Evolutionary conservation across 2,888 invertebrate species (phyloP).

Genomic region (Lucinisca nassula): DNA sequence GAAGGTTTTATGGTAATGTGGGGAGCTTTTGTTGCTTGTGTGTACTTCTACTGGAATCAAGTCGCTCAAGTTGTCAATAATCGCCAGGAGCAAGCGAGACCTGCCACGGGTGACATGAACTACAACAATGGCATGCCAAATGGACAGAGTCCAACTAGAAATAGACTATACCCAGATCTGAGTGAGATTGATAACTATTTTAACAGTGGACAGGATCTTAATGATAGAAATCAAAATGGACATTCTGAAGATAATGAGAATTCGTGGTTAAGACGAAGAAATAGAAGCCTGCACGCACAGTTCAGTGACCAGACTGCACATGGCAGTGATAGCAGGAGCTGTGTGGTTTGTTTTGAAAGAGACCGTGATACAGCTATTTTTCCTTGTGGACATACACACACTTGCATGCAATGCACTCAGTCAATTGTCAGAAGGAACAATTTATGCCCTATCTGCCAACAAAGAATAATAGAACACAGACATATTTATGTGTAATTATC

Average conservation of each 20-base stretch:
- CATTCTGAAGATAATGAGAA: not conserved
- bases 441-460: conserved; percentile 66
- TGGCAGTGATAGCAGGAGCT: conserved; percentile 17
- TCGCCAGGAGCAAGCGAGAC: not conserved
- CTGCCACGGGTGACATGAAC: not conserved
- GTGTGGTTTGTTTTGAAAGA: conserved; percentile 65
- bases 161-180: conserved; percentile 39
- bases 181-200: conserved; percentile 1
- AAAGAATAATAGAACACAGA: conserved; percentile 54
- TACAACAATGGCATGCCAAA: not conserved
- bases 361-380: conserved; percentile 65
- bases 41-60: conserved; percentile 7
- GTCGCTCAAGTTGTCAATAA: not conserved
- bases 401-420: conserved; percentile 63
- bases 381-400: conserved; percentile 71
- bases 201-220: conserved; percentile 18
- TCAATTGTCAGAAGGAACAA: conserved; percentile 34
- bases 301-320: not conserved
- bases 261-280: not conserved
- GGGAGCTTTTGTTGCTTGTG: not conserved
- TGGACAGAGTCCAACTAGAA: not conserved
- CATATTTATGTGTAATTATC: conserved; percentile 51
- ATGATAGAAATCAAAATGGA: not conserved
- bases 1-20: not conserved
- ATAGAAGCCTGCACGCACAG: not conserved